Evolutionary conservation across 2,113 vertebrate species (phyloP).

Genomic region (Alligator sinensis): DNA sequence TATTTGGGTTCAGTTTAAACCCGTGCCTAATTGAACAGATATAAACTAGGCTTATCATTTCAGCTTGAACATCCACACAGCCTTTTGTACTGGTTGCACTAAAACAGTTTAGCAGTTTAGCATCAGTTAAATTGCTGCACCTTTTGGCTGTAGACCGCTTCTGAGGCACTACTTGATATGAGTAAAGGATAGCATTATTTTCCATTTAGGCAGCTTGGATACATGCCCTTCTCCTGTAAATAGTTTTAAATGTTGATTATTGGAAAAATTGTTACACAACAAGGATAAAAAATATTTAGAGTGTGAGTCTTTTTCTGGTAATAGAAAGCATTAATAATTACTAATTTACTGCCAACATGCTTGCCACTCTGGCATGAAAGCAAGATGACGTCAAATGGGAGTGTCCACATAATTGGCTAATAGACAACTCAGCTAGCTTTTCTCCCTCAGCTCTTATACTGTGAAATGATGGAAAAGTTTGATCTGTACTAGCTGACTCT

Average conservation of each 20-base stretch:
- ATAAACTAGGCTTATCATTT: background rate
- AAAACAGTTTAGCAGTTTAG: background rate
- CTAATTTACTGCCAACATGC: background rate
- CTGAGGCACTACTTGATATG: background rate
- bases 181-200: background rate
- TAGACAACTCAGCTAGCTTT: background rate
- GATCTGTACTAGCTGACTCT: background rate
- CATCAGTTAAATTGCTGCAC: background rate
- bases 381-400: background rate
- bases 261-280: background rate
- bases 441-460: background rate
- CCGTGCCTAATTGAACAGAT: accelerated
- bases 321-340: background rate
- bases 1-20: background rate
- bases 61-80: background rate
- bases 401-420: background rate
- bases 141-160: background rate
- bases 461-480: background rate
- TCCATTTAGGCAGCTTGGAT: background rate
- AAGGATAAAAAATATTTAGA: background rate
- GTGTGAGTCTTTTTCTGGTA: background rate
- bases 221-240: background rate
- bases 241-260: background rate
- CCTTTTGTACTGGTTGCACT: background rate
- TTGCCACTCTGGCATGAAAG: background rate